Evolutionary conservation across 2,888 invertebrate species (phyloP), one percentile per base, ranked within the genome.

Genomic region (Trachelus iudaicus): DNA sequence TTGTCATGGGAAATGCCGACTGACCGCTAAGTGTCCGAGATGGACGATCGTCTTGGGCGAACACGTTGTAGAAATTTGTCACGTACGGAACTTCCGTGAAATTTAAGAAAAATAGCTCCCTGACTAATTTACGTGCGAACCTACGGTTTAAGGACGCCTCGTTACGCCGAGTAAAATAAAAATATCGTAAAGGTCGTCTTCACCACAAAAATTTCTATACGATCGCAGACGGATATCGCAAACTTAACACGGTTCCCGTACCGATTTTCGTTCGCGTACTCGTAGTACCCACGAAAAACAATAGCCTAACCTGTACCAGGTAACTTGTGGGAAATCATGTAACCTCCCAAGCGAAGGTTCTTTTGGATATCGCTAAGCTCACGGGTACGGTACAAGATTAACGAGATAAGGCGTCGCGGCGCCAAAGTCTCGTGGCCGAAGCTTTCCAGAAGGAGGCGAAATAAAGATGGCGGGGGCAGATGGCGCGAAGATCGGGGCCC

Each of bases 381-480:
- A 79, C 78, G 82, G 82, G 85, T 80, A 78, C 83, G 1, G 83
- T 86, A 87, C 85, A 86, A 86, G 85, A 87, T 86, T 83, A 83
- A 86, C 87, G 85, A 82, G 81, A 75, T 80, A 82, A 82, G 88
- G 87, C 87, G 87, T 78, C 84, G 82, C 86, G 86, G 85, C 87
- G 86, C 85, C 86, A 85, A 83, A 82, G 81, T 81, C 80, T 78
- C 73, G 33, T 30, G 71, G 30, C 71, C 71, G 75, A 71, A 69
- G 37, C 77, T 56, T 76, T 73, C 77, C 77, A 73, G 75, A 73
- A 80, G 79, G 78, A 73, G 76, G 71, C 69, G 77, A 40, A 81
- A 78, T 80, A 79, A 81, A 86, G 87, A 89, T 88, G 84, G 88
- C 83, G 85, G 83, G 85, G 84, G 85, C 85, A 88, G 90, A 90